These are phyloP conservation scores for Andricus quercusramuli DNA, from an alignment of 2,888 invertebrate genomes.

Conservation along the genomic window DNA sequence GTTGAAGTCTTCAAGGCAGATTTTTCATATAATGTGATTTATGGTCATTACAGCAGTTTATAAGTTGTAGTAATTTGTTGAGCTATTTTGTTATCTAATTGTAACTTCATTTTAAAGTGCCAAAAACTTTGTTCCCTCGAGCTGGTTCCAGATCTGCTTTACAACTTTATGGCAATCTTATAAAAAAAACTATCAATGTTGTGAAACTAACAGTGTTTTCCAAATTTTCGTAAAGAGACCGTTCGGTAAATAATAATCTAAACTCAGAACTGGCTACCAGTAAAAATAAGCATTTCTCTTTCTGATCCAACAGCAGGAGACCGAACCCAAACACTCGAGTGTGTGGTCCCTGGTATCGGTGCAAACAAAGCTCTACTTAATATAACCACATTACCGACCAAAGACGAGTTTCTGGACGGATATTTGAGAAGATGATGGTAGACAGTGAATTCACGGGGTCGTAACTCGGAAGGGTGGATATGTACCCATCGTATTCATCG, in stretches of 20 bases:
- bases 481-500: conserved; percentile 13
- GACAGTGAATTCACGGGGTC: background rate
- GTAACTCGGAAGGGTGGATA: conserved; percentile 13
- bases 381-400: conserved; percentile 5
- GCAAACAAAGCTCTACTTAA: background rate
- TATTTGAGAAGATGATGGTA: conserved; percentile 29
- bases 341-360: background rate
- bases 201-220: background rate
- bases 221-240: background rate
- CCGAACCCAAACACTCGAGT: background rate
- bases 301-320: background rate
- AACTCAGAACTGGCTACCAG: background rate
- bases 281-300: background rate
- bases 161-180: background rate
- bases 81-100: no score
- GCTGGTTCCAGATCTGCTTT: no score
- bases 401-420: background rate
- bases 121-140: no score
- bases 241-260: background rate
- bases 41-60: background rate
- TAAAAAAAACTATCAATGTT: background rate
- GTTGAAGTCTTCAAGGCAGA: background rate
- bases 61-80: no score
- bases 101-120: no score
- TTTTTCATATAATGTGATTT: background rate